Base-by-base conservation (phyloP, 2,113 vertebrate species). In the Gymnocephalus cernua region DNA sequence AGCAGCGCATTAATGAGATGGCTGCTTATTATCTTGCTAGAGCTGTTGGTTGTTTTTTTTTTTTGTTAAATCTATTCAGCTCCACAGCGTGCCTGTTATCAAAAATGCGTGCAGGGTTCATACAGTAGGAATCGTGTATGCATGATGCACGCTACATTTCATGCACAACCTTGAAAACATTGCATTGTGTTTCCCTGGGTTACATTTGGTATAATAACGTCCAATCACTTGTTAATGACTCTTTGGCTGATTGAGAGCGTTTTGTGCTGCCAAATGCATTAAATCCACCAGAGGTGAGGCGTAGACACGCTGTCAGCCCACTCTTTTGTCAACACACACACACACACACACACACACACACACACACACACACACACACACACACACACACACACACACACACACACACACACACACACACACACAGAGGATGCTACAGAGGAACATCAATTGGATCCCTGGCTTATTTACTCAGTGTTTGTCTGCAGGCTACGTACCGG, bases 391-490 rank as follows among this genome's bases (percentile, higher is more conserved):
- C 56, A 80, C 44, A 69, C 44, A 47, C 72, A 64, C 59, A 62
- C 44, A 62, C 65, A 61, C 57, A 45, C 61, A 64, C 25, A 65
- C 44, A 80, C 65, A 54, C 32, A 32, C 6, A 41, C 10, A 41
- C 21, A 75, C 23, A 64, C 6, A 16, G 74, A 53, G 13, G 23
- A 71, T 63, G 82, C 64, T 45, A 50, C 54, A 32, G 16, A 70
- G 81, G 16, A 87, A 44, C 70, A 85, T 83, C 78, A 76, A 19
- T 84, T 79, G 77, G 82, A 80, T 87, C 68, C 71, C 74, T 4
- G 16, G 72, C 70, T 92, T 92, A 88, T 92, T 91, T 92, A 79
- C 74, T 73, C 76, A 80, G 85, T 87, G 70, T 90, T 84, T 86
- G 68, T 92, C 82, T 86, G 69, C 58, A 69, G 86, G 83, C 70